Evolutionary conservation across 2,888 invertebrate species (phyloP).

Genomic region (Agelastica alni): DNA sequence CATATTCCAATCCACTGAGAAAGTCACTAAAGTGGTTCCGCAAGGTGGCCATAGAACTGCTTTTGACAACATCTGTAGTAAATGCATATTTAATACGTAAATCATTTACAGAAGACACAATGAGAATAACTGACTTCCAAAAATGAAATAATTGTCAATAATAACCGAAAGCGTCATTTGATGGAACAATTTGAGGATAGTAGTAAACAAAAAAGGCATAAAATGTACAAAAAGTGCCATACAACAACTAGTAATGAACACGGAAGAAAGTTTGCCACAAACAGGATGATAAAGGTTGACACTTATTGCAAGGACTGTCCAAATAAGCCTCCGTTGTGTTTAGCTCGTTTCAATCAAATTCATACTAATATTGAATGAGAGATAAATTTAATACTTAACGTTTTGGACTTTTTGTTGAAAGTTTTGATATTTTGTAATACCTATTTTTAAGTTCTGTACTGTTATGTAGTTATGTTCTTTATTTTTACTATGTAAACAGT

Average conservation of each 20-base stretch:
- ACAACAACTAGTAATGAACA: not conserved
- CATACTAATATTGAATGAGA: not conserved
- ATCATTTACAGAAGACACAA: not conserved
- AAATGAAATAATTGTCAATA: not conserved
- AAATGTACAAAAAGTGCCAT: not conserved
- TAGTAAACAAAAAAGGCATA: not conserved
- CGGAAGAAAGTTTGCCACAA: too few species aligned
- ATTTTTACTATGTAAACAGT: too few species aligned
- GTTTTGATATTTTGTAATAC: too few species aligned
- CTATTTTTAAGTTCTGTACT: too few species aligned
- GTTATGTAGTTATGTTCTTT: too few species aligned
- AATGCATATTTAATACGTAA: not conserved
- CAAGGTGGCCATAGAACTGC: too few species aligned
- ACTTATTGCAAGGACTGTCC: not conserved
- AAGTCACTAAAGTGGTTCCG: too few species aligned
- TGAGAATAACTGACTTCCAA: not conserved
- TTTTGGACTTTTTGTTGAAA: too few species aligned
- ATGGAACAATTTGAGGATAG: not conserved
- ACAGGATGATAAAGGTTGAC: not conserved
- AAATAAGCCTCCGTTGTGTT: not conserved
- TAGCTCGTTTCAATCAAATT: not conserved
- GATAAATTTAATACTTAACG: too few species aligned
- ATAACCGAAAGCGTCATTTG: not conserved
- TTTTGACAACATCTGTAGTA: not conserved
- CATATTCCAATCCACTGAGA: too few species aligned